These are phyloP conservation scores for Trachymyrmex cornetzi DNA, from an alignment of 1,140 invertebrate species.

Conservation along the genomic window DNA sequence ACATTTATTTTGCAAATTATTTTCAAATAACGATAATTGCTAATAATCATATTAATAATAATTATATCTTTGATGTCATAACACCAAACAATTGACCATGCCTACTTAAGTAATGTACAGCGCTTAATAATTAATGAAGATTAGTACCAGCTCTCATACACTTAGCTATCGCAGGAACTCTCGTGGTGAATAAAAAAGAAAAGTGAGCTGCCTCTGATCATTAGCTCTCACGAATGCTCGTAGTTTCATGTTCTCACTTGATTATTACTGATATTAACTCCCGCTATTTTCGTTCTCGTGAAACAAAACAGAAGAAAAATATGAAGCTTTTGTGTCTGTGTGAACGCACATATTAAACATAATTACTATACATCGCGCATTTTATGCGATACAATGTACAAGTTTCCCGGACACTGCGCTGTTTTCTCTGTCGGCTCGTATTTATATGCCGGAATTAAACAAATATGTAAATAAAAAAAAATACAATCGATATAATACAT, in stretches of 20 bases:
- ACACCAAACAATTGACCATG: conserved; percentile 68
- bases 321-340: conserved; percentile 29
- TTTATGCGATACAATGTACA: not conserved
- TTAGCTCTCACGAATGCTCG: not conserved
- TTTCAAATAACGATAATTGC: conserved; percentile 60
- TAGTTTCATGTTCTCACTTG: not conserved
- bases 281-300: not conserved
- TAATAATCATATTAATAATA: conserved; percentile 57
- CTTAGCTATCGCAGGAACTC: conserved; percentile 69
- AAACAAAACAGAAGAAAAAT: conserved; percentile 20
- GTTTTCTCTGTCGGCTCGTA: conserved; percentile 29
- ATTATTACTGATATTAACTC: conserved; percentile 14
- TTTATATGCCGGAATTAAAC: not conserved
- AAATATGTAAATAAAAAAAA: not conserved
- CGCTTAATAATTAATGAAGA: conserved; percentile 69
- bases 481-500: not conserved
- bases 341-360: conserved; percentile 31
- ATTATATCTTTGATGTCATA: conserved; percentile 67
- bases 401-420: not conserved
- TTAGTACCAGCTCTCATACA: conserved; percentile 62
- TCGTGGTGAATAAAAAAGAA: conserved; percentile 46
- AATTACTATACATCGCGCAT: not conserved
- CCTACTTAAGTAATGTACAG: conserved; percentile 74
- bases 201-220: conserved; percentile 38
- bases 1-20: conserved; percentile 74